These are phyloP conservation scores for Entomobrya multifasciata DNA, from an alignment of 2,888 invertebrate species.

Conservation along the genomic window DNA sequence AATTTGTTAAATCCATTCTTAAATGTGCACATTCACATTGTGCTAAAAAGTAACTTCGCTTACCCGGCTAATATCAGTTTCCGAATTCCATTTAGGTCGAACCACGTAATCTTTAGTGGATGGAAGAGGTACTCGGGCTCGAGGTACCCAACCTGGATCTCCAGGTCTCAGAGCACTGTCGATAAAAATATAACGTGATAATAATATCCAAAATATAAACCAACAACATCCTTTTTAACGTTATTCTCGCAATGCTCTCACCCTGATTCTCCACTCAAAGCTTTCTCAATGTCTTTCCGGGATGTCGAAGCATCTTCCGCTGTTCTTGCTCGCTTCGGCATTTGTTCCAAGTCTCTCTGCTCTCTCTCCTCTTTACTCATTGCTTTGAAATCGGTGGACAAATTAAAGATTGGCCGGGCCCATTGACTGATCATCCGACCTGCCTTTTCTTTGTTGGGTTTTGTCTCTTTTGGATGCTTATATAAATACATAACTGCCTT, in stretches of 20 bases:
- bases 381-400: conserved; percentile 95
- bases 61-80: conserved; percentile 91
- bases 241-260: conserved; percentile 80
- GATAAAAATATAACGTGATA: neutral
- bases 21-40: no score
- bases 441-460: conserved; percentile 93
- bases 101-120: conserved; percentile 98
- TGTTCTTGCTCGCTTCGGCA: conserved; percentile 84
- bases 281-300: conserved; percentile 86
- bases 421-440: conserved; percentile 97
- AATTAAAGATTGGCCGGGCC: conserved; percentile 98
- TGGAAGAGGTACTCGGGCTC: conserved; percentile 96
- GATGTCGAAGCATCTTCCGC: conserved; percentile 82
- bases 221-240: no score
- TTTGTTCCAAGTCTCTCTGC: conserved; percentile 94
- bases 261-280: conserved; percentile 84
- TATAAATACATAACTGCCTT: conserved; percentile 99
- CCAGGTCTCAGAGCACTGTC: conserved; percentile 93
- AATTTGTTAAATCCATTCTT: neutral
- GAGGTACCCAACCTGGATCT: conserved; percentile 95
- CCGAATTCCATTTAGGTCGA: conserved; percentile 94
- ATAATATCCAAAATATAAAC: neutral
- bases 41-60: conserved; percentile 80
- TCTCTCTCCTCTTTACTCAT: conserved; percentile 96
- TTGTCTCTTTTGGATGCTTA: conserved; percentile 98